Evolutionary conservation across 2,113 vertebrate species (phyloP).

Genomic region (Oriolus oriolus): DNA sequence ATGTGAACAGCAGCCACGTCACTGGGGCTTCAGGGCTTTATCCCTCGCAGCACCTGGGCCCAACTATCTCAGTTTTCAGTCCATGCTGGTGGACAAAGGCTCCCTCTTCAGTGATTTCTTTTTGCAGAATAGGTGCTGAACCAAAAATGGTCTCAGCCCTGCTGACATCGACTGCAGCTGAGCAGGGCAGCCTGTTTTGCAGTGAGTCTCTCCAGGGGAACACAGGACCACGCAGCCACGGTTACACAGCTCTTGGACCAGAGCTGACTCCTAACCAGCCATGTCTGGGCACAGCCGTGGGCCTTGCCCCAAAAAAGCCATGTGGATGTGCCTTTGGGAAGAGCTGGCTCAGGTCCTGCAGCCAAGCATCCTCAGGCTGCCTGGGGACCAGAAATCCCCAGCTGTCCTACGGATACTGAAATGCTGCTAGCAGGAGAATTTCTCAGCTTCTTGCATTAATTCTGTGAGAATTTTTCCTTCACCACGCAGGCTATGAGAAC

Average conservation of each 20-base stretch:
- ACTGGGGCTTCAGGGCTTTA: neutral
- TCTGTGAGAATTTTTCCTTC: no score
- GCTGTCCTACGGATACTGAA: no score
- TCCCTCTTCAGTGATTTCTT: neutral
- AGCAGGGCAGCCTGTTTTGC: neutral
- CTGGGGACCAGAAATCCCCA: neutral
- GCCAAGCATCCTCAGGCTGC: neutral
- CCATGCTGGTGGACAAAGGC: neutral
- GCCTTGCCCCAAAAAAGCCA: neutral
- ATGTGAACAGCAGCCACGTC: neutral
- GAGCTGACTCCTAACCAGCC: neutral
- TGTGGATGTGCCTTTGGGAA: neutral
- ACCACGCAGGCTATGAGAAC: no score
- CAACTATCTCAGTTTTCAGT: neutral
- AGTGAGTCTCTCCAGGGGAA: neutral
- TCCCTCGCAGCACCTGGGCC: neutral
- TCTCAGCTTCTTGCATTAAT: no score
- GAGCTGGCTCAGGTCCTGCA: neutral
- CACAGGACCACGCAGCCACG: rapidly evolving
- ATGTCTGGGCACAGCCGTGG: neutral
- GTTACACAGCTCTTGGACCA: neutral
- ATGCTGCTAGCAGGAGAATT: no score
- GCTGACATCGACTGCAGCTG: neutral
- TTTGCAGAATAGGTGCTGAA: neutral
- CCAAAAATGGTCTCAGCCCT: neutral